Base-by-base conservation (phyloP, 92 coral and sea anemone species). In the Porites lobata region DNA sequence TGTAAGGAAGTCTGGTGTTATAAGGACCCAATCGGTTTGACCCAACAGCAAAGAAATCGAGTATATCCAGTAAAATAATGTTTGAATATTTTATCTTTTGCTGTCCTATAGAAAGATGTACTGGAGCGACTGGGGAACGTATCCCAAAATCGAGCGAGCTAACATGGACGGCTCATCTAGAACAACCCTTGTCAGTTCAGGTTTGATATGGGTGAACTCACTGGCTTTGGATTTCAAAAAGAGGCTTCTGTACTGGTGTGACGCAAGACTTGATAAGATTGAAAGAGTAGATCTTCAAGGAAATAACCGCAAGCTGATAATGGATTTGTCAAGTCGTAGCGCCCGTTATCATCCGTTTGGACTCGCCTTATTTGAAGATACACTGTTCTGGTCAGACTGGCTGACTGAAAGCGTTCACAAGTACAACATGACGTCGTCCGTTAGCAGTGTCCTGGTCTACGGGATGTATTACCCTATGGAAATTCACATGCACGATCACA, bases 61-160 rank as follows among this genome's bases (percentile, higher is more conserved):
- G 1, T 9, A 32, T 26, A 11, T 1, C 15, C 8, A 2, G 0
- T 21, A 38, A 38, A 38, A 4, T 38, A 38, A 38, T 0, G 6
- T 38, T 38, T 38, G 47, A 38, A 3, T 38, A 0, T 38, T 17
- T 38, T 2, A 51, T 20, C 24, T 9, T 29, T 19, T 38, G 18
- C 72, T 57, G 26, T 15, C 59, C 24, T 50, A 12, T 20, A 93
- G 96, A 1, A 43, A 82, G 26, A 85, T 93, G 94, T 87, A 69
- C 7, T 93, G 96, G 96, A 89, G 92, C 10, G 92, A 90, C 72
- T 93, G 92, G 87, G 93, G 93, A n/a, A 73, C 75, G 0, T 62
- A 66, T 18, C 85, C 92, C 6, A 90, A 66, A 83, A 90, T 93
- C 54, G 91, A 90, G 65, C 59, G 82, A 29, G 90, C 92, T 9